phyloP scores from a whole-genome alignment of 2,888 invertebrate genomes.

The Leptothorax acervorum region DNA sequence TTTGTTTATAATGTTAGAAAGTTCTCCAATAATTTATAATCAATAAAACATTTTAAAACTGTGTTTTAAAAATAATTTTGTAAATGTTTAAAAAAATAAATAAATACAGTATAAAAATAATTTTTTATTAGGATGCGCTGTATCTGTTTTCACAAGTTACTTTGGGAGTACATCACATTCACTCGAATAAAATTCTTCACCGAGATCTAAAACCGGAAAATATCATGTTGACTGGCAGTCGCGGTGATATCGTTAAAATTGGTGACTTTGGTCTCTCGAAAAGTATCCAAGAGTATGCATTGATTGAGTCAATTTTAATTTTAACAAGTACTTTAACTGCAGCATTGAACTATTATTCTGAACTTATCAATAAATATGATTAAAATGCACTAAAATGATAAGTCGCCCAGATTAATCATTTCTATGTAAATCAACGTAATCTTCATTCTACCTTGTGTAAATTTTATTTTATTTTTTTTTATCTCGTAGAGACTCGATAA shows the following conservation, averaged over 20 bases:
- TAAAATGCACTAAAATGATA: neutral
- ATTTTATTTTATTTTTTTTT: neutral
- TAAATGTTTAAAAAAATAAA: neutral
- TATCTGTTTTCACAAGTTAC: conserved; percentile 86
- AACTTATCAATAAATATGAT: neutral
- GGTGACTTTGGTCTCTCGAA: conserved; percentile 95
- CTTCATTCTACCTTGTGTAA: neutral
- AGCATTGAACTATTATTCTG: neutral
- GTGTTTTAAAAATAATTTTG: neutral
- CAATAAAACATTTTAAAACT: neutral
- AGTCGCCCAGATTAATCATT: neutral
- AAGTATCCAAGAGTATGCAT: conserved; percentile 83
- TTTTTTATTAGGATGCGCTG: conserved; percentile 77
- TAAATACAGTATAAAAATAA: neutral
- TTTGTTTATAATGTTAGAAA: neutral
- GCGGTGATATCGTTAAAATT: conserved; percentile 91
- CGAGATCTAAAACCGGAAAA: conserved; percentile 95
- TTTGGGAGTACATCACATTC: conserved; percentile 93
- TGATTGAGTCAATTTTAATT: neutral
- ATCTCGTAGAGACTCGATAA: conserved; percentile 38
- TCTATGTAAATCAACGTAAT: neutral
- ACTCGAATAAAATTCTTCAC: conserved; percentile 92
- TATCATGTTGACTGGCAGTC: conserved; percentile 91
- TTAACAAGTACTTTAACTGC: neutral
- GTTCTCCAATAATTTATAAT: neutral